phyloP scores from a whole-genome alignment of 2,113 vertebrate genomes.

The Indicator maculatus region DNA sequence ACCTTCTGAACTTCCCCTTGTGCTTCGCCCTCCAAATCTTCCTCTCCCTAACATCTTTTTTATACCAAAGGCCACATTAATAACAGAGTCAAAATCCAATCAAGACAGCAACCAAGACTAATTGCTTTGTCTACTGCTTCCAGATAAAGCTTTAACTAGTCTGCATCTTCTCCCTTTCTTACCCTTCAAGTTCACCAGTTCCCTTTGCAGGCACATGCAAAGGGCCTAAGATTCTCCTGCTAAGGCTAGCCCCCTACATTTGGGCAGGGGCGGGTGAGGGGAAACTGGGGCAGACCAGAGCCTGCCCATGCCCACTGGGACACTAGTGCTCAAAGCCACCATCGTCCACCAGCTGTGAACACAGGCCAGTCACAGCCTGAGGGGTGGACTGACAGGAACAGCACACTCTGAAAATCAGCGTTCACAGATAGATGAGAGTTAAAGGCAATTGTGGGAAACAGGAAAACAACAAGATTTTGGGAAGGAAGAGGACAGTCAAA shows the following conservation, averaged over 20 bases:
- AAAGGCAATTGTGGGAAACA: neutral
- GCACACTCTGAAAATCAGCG: neutral
- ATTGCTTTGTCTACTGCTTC: neutral
- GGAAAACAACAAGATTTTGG: neutral
- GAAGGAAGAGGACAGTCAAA: neutral
- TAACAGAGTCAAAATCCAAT: neutral
- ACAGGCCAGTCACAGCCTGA: accelerated
- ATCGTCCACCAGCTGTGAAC: neutral
- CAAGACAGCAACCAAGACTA: neutral
- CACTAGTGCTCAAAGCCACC: neutral
- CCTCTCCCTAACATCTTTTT: neutral
- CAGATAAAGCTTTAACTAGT: neutral
- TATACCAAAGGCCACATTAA: neutral
- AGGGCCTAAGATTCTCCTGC: neutral
- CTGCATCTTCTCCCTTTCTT: neutral
- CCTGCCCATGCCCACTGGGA: accelerated
- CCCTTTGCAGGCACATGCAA: accelerated
- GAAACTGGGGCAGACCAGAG: neutral
- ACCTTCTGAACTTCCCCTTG: neutral
- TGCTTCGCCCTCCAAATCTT: neutral
- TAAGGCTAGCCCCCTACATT: accelerated
- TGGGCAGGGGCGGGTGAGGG: neutral
- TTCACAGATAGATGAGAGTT: neutral
- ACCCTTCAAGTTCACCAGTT: neutral
- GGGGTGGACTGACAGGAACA: accelerated